Conservation (phyloP, 2,113 vertebrate species). For the Eleginops maclovinus region DNA sequence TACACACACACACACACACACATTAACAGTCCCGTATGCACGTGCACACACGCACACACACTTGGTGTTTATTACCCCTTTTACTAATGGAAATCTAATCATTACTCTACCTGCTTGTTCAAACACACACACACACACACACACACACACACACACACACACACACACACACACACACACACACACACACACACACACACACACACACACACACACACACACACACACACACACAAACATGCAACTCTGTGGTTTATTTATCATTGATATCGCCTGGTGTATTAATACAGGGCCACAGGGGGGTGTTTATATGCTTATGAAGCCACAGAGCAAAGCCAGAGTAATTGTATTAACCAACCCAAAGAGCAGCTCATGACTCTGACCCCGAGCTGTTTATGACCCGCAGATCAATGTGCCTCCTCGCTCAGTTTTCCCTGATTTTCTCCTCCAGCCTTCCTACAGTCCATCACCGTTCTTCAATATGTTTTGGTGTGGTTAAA, state of each 20-base stretch:
- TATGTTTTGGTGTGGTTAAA: constrained; percentile 44
- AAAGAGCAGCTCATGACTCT: constrained; percentile 58
- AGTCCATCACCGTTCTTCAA: constrained; percentile 9
- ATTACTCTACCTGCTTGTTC: constrained; percentile 67
- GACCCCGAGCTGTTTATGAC: constrained; percentile 68
- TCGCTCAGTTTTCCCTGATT: not conserved
- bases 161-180: constrained; percentile 23
- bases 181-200: constrained; percentile 25
- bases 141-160: constrained; percentile 22
- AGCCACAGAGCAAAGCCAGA: constrained; percentile 45
- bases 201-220: constrained; percentile 43
- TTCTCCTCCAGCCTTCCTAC: not conserved
- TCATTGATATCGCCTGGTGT: constrained; percentile 62
- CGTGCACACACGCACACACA: constrained; percentile 11
- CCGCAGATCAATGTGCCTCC: constrained; percentile 60
- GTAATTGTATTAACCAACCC: constrained; percentile 74
- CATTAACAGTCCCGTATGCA: constrained; percentile 23
- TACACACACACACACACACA: constrained; percentile 47
- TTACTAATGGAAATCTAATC: constrained; percentile 80
- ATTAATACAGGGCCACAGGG: constrained; percentile 49
- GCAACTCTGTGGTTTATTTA: constrained; percentile 61
- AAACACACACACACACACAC: constrained; percentile 20
- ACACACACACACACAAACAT: constrained; percentile 28
- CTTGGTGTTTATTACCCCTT: constrained; percentile 73
- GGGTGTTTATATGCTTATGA: constrained; percentile 55